phyloP scores from a whole-genome alignment of 2,113 vertebrate species.

The Cheilinus undulatus region DNA sequence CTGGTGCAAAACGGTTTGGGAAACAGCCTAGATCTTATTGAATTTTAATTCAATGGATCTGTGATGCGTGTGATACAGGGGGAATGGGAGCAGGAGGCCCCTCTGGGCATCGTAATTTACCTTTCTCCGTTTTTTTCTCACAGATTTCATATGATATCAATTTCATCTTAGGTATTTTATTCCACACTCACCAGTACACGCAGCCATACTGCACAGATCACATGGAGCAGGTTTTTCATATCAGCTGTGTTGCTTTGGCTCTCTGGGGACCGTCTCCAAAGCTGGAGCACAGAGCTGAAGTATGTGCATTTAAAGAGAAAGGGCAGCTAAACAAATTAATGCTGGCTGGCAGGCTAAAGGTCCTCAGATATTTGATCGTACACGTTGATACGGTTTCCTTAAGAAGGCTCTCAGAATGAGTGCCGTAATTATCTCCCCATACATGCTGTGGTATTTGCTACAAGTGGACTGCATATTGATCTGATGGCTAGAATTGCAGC shows the following conservation, averaged over 20 bases:
- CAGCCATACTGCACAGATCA: background rate
- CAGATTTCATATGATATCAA: slow-evolving; percentile 48
- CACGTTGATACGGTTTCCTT: slow-evolving; percentile 10
- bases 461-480: slow-evolving; percentile 47
- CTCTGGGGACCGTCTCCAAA: slow-evolving; percentile 1
- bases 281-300: background rate
- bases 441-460: slow-evolving; percentile 13
- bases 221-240: background rate
- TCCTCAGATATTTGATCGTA: slow-evolving; percentile 9
- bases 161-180: slow-evolving; percentile 54
- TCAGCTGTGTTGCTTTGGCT: slow-evolving; percentile 12
- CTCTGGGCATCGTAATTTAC: slow-evolving; percentile 51
- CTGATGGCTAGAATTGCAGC: background rate
- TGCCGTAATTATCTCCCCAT: slow-evolving; percentile 45
- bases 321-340: background rate
- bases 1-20: slow-evolving; percentile 71
- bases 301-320: slow-evolving; percentile 7
- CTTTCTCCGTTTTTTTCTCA: slow-evolving; percentile 27
- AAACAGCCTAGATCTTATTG: slow-evolving; percentile 77
- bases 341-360: slow-evolving; percentile 5
- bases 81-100: slow-evolving; percentile 49
- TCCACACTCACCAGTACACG: slow-evolving; percentile 1
- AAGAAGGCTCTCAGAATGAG: slow-evolving; percentile 4
- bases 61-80: slow-evolving; percentile 64
- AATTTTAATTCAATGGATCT: slow-evolving; percentile 79